Conservation (phyloP, 1,140 invertebrate genomes). For the Zaprionus inermis region DNA sequence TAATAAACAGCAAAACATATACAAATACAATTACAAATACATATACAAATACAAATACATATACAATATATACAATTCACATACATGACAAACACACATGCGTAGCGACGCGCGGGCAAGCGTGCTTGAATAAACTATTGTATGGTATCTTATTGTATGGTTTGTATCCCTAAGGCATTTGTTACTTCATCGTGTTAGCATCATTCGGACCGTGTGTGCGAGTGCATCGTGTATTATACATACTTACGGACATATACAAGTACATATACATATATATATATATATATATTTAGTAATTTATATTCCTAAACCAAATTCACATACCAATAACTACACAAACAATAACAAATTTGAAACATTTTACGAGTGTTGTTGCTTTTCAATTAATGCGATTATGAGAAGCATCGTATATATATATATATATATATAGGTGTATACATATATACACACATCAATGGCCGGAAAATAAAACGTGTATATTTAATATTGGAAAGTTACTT, state of each 20-base stretch:
- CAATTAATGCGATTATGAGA: slow-evolving; percentile 12
- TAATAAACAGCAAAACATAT: slow-evolving; percentile 44
- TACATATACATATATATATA: background rate
- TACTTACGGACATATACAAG: background rate
- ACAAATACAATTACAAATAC: slow-evolving; percentile 37
- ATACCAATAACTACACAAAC: slow-evolving; percentile 24
- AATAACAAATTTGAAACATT: slow-evolving; percentile 38
- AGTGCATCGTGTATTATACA: slow-evolving; percentile 35
- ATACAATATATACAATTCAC: background rate
- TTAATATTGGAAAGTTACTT: background rate
- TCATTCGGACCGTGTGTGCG: slow-evolving; percentile 19
- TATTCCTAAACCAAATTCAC: slow-evolving; percentile 24
- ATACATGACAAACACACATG: background rate
- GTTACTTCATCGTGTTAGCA: slow-evolving; percentile 66
- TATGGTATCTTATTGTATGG: slow-evolving; percentile 26
- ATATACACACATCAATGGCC: slow-evolving; percentile 55
- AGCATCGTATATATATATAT: background rate
- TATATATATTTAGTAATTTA: slow-evolving; percentile 23
- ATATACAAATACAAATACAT: too few relatives aligned
- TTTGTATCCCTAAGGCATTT: slow-evolving; percentile 54
- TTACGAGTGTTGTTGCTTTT: slow-evolving; percentile 41
- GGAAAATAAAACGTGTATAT: slow-evolving; percentile 20
- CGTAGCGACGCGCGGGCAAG: slow-evolving; percentile 46
- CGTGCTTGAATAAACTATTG: slow-evolving; percentile 44
- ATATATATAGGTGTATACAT: slow-evolving; percentile 14